phyloP scores from a whole-genome alignment of 1,140 invertebrate species.

The Polypedilum pembai region DNA sequence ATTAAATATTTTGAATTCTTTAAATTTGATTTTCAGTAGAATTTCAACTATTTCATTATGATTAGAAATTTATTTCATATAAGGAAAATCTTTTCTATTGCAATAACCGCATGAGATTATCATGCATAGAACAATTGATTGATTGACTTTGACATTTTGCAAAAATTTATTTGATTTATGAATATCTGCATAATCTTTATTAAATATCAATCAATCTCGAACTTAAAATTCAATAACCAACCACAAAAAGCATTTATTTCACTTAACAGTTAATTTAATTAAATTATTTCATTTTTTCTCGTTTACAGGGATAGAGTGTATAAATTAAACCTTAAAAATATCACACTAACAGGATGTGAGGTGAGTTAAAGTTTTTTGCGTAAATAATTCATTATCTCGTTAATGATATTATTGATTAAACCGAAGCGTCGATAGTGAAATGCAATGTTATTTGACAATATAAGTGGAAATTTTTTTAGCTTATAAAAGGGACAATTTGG shows the following conservation, averaged over 20 bases:
- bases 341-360: slow-evolving; percentile 63
- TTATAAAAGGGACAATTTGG: too few relatives aligned
- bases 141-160: too few relatives aligned
- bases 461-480: too few relatives aligned
- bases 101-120: too few relatives aligned
- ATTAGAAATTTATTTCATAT: too few relatives aligned
- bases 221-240: neutral
- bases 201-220: neutral
- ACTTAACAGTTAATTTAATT: slow-evolving; percentile 36
- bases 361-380: slow-evolving; percentile 45
- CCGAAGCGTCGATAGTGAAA: too few relatives aligned
- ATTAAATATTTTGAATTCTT: slow-evolving; percentile 15
- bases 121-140: too few relatives aligned
- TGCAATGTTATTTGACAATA: too few relatives aligned
- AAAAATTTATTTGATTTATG: too few relatives aligned
- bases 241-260: slow-evolving; percentile 39
- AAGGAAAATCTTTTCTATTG: too few relatives aligned
- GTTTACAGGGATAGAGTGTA: slow-evolving; percentile 59
- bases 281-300: slow-evolving; percentile 35
- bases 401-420: neutral
- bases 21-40: neutral
- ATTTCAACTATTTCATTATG: too few relatives aligned
- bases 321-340: slow-evolving; percentile 60
- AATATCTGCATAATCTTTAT: neutral
- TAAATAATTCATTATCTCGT: slow-evolving; percentile 28